A percentile compares a stretch with the other conserved stretches of the same genome.
These are phyloP conservation scores for Xyrauchen texanus DNA, from an alignment of 2,113 vertebrate species.

Conservation along the genomic window DNA sequence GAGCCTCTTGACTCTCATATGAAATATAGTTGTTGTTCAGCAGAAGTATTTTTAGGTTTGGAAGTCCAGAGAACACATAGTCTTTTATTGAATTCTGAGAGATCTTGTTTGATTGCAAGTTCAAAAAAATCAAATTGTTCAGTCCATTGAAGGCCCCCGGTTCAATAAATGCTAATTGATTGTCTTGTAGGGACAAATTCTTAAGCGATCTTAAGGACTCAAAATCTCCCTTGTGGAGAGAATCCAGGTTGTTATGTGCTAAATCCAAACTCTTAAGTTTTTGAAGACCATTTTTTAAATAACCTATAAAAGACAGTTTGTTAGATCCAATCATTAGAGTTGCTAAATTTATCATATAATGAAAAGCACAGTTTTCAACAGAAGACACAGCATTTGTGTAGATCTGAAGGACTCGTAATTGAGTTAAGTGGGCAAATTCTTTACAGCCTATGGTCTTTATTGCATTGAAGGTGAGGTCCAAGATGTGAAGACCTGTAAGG, in stretches of 20 bases:
- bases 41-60: conserved; percentile 57
- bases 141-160: not conserved
- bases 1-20: conserved; percentile 17
- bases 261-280: conserved; percentile 60
- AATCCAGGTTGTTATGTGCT: conserved; percentile 59
- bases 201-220: conserved; percentile 47
- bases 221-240: conserved; percentile 30
- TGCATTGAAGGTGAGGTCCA: conserved; percentile 66
- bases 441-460: conserved; percentile 55
- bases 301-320: conserved; percentile 45
- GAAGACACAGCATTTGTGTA: conserved; percentile 55
- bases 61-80: conserved; percentile 57
- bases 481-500: conserved; percentile 48
- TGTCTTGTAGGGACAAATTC: conserved; percentile 60
- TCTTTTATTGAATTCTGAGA: not conserved
- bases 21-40: conserved; percentile 64
- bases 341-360: conserved; percentile 54
- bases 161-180: conserved; percentile 53
- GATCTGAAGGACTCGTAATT: conserved; percentile 58
- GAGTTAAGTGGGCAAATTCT: conserved; percentile 60
- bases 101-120: conserved; percentile 34
- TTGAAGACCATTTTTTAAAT: conserved; percentile 57
- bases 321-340: conserved; percentile 60
- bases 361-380: conserved; percentile 58
- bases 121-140: not conserved